Base-by-base conservation (phyloP, 2,113 vertebrate genomes). In the Cyanocitta stelleri region DNA sequence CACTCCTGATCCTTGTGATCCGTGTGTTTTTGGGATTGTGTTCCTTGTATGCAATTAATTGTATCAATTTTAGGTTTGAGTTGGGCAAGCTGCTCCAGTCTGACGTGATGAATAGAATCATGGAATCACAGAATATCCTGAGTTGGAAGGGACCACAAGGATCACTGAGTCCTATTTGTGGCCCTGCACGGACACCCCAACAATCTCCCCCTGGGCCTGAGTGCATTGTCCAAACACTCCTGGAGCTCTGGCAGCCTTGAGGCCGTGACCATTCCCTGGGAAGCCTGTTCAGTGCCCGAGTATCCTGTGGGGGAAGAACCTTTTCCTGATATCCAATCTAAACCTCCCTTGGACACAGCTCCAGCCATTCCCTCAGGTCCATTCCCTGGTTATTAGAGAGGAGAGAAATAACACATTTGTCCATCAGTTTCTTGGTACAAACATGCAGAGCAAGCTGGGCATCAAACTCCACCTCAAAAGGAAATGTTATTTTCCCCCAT, bases 181-280 rank as follows among this genome's bases (percentile, higher is more conserved):
- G 30, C 6, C 9, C n/a, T 69, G 55, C 79, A 19, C 14, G 5
- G 29, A 55, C 55, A 48, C 18, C 62, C n/a, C 41, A 15, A 9
- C 11, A 35, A 49, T 55, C 4, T 1, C 63, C 35, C 7, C 32
- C 26, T 27, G 17, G 55, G 8, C 54, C 62, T 82, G 39, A 32
- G 54, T 6, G n/a, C 0, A 0, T 23, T 76, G 41, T 62, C 39
- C 26, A 62, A 48, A 41, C 1, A 1, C 24, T 83, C 41, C 14
- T 26, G 35, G 71, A 82, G 33, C 23, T 82, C 69, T 39, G 69
- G 46, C 33, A 74, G 46, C 37, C 39, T 22, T 54, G 46, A 3
- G 24, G 16, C n/a, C 3, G 1, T 41, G 58, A 0, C 17, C 35
- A 26, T 19, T 27, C 58, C 16, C 46, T 77, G 46, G 22, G 22